A percentile compares a stretch with the other conserved stretches of the same genome.
Conservation (phyloP, 2,113 vertebrate species). For the Mobula hypostoma region DNA sequence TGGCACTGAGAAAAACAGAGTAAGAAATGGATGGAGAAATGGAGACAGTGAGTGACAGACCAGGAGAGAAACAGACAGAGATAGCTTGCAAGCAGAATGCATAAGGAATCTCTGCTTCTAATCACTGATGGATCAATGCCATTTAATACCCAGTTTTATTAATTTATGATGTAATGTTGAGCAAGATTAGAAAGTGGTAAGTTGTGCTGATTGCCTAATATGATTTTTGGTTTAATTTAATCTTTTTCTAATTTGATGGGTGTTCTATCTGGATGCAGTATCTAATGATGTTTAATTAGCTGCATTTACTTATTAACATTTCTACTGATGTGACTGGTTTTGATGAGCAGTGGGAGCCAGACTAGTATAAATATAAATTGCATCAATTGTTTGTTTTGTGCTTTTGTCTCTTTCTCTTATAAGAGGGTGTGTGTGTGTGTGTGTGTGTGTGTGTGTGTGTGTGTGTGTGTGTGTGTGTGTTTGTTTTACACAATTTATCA, state of each 20-base stretch:
- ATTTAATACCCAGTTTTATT: slow-evolving; percentile 10
- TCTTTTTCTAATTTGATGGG: slow-evolving; percentile 8
- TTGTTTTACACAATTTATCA: too few relatives aligned
- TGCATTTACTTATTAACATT: not conserved
- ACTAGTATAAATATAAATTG: not conserved
- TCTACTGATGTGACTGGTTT: not conserved
- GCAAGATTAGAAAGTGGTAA: not conserved
- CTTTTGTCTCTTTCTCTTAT: not conserved
- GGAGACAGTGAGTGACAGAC: not conserved
- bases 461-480: too few relatives aligned
- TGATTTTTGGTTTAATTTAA: slow-evolving; percentile 6
- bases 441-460: too few relatives aligned
- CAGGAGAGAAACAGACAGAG: not conserved
- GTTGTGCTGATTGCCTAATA: not conserved
- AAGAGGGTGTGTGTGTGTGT: not conserved
- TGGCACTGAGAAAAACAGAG: not conserved
- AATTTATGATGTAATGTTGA: slow-evolving; percentile 15
- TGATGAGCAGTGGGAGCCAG: not conserved
- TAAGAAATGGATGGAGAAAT: not conserved
- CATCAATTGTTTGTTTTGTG: not conserved
- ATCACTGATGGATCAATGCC: not conserved
- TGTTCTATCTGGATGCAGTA: not conserved
- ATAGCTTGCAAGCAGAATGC: not conserved
- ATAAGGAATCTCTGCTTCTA: not conserved
- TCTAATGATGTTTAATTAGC: not conserved